These are phyloP conservation scores for Propsilocerus akamusi DNA, from an alignment of 1,140 invertebrate species.

Conservation along the genomic window DNA sequence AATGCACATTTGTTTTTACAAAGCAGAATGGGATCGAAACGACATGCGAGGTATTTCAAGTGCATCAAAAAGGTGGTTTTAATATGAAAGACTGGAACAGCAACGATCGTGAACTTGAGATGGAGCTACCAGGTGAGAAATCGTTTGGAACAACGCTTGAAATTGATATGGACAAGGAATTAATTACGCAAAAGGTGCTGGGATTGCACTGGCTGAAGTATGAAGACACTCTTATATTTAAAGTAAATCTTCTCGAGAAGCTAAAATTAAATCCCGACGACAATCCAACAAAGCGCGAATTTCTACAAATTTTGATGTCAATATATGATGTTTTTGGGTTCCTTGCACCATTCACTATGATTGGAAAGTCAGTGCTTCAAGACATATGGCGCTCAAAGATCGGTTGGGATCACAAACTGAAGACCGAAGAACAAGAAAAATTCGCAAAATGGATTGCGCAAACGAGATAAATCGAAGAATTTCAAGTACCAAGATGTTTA, in stretches of 20 bases:
- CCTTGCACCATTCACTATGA: background rate
- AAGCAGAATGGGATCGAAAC: background rate
- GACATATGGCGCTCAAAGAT: background rate
- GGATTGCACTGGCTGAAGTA: background rate
- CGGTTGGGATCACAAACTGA: background rate
- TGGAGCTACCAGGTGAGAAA: no score
- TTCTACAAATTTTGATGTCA: background rate
- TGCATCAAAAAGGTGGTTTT: background rate
- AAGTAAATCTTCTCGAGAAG: background rate
- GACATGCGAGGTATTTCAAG: background rate
- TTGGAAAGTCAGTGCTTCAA: background rate
- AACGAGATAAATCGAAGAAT: background rate
- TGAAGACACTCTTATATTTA: background rate
- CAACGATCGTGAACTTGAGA: background rate
- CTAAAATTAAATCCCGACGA: background rate
- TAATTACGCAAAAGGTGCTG: background rate
- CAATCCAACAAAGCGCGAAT: background rate
- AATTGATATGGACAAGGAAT: background rate
- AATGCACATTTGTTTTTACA: conserved; percentile 20
- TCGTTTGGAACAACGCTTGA: no score
- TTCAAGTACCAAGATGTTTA: background rate
- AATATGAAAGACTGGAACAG: background rate
- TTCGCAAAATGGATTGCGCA: background rate
- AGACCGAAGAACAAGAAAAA: background rate
- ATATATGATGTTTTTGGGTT: background rate